Evolutionary conservation across 2,113 vertebrate genomes (phyloP).

Genomic region (Mirounga angustirostris): DNA sequence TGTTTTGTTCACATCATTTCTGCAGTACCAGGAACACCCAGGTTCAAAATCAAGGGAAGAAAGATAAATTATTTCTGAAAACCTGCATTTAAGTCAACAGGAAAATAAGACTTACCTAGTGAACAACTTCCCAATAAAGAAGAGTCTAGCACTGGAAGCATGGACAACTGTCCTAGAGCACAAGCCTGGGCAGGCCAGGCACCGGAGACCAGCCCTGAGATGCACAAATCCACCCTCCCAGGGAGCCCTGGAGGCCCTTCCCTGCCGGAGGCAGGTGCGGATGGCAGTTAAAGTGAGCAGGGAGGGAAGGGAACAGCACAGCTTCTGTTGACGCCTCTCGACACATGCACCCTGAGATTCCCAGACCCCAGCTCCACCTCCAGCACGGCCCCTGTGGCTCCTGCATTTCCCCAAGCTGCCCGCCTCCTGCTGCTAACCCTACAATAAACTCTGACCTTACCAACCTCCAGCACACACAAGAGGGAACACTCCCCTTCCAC

Average conservation of each 20-base stretch:
- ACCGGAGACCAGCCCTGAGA: background rate
- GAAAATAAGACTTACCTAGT: background rate
- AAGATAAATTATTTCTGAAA: background rate
- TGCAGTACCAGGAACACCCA: background rate
- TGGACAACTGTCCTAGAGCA: background rate
- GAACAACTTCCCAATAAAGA: background rate
- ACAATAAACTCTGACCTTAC: background rate
- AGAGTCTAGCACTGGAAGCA: background rate
- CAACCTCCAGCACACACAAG: background rate
- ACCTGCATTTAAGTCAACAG: background rate
- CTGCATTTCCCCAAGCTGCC: background rate
- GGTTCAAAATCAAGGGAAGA: background rate
- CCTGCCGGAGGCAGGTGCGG: background rate
- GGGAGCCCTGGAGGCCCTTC: background rate
- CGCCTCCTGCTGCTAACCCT: background rate
- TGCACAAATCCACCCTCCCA: background rate
- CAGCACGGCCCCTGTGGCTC: no score
- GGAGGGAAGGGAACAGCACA: accelerated
- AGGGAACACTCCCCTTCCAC: background rate
- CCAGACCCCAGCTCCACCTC: background rate
- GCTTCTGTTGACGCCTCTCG: background rate
- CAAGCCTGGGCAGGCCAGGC: background rate
- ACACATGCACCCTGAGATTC: background rate
- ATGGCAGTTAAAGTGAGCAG: background rate
- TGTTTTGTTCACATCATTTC: background rate